These are phyloP conservation scores for Crotalus tigris DNA, from an alignment of 2,113 vertebrate species.

Conservation along the genomic window DNA sequence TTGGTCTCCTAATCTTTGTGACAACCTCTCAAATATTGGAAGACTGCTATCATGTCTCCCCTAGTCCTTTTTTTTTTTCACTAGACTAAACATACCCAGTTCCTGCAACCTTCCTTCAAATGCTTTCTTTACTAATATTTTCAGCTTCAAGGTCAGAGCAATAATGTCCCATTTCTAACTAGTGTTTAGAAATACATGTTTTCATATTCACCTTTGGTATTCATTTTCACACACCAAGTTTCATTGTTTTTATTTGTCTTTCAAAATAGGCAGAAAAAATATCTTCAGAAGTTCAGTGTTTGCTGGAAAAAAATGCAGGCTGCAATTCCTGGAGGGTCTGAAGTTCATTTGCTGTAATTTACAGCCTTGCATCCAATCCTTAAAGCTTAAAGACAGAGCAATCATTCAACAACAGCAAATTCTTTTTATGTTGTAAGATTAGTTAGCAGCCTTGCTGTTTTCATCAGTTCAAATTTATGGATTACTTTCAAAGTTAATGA, in stretches of 20 bases:
- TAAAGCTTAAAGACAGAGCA: background rate
- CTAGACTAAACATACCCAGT: no score
- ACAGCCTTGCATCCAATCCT: background rate
- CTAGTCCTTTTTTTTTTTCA: no score
- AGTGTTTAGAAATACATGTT: background rate
- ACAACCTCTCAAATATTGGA: no score
- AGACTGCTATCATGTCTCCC: no score
- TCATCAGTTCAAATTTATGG: background rate
- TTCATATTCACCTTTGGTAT: background rate
- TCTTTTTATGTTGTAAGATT: background rate
- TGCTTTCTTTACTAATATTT: no score
- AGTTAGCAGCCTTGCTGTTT: background rate
- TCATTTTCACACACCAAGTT: background rate
- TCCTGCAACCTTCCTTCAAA: no score
- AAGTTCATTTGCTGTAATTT: background rate
- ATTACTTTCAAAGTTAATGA: background rate
- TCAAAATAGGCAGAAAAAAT: background rate
- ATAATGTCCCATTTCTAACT: no score
- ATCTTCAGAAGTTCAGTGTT: background rate
- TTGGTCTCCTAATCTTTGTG: no score
- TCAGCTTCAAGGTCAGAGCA: no score
- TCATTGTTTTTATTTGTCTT: background rate
- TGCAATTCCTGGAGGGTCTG: background rate
- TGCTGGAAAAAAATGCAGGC: background rate
- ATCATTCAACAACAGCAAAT: background rate